Percentiles rank a stretch among this genome's conserved stretches.
phyloP scores from a whole-genome alignment of 2,888 invertebrate species.

The Leucoptera coffeella region DNA sequence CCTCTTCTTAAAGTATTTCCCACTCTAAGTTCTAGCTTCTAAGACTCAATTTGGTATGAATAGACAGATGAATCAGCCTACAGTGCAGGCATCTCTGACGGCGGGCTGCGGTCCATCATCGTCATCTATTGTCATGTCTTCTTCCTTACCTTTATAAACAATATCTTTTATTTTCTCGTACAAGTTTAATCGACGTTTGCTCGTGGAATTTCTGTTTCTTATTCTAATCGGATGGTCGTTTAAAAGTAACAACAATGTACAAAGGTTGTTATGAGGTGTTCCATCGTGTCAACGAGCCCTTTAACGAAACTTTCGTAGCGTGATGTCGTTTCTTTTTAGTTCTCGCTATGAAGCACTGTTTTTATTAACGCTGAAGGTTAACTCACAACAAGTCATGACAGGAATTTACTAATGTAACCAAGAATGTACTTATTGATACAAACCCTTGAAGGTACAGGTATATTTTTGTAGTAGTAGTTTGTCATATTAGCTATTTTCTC shows the following conservation, averaged over 20 bases:
- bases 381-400: no score
- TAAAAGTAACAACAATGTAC: conserved; percentile 38
- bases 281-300: conserved; percentile 27
- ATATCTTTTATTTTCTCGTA: conserved; percentile 51
- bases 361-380: no score
- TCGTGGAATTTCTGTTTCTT: conserved; percentile 39
- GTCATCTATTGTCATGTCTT: conserved; percentile 47
- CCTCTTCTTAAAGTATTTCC: no score
- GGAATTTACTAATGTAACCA: no score
- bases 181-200: conserved; percentile 45
- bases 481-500: no score
- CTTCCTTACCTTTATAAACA: conserved; percentile 48
- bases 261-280: conserved; percentile 46
- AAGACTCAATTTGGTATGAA: conserved; percentile 36
- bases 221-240: conserved; percentile 47
- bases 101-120: conserved; percentile 33
- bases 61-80: no score
- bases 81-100: conserved; percentile 16
- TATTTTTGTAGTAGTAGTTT: no score
- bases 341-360: no score
- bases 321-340: conserved; percentile 15
- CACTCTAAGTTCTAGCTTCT: conserved; percentile 33
- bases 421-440: no score
- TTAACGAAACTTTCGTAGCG: conserved; percentile 24
- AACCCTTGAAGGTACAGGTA: no score